These are phyloP conservation scores for Drosophila meridionalis DNA, from an alignment of 2,888 invertebrate genomes.

Conservation along the genomic window DNA sequence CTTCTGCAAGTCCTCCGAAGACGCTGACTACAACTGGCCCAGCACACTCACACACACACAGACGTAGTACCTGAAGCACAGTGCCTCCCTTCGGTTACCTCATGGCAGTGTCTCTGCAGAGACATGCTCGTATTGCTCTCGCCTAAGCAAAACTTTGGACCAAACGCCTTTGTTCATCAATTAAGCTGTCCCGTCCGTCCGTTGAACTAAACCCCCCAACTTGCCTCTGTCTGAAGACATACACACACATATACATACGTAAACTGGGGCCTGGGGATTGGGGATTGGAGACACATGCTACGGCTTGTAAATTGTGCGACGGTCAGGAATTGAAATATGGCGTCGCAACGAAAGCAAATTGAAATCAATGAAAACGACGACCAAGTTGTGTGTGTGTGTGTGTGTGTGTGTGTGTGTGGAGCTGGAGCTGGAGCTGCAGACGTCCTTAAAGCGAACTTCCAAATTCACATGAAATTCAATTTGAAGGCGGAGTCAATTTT, in stretches of 20 bases:
- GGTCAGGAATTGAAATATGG: conserved; percentile 79
- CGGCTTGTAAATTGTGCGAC: conserved; percentile 74
- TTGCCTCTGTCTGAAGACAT: conserved; percentile 20
- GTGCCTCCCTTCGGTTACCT: conserved; percentile 6
- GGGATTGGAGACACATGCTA: conserved; percentile 71
- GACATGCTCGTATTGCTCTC: conserved; percentile 54
- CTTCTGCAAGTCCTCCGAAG: conserved; percentile 73
- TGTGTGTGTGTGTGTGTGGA: conserved; percentile 9
- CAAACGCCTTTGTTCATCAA: conserved; percentile 81
- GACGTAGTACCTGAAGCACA: neutral
- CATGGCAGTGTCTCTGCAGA: conserved; percentile 33
- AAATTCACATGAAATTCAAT: conserved; percentile 20
- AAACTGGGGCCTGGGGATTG: neutral
- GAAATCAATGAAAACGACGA: conserved; percentile 73
- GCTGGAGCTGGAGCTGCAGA: conserved; percentile 8
- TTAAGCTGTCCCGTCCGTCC: conserved; percentile 75
- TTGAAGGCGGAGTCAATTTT: conserved; percentile 27
- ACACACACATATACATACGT: conserved; percentile 15
- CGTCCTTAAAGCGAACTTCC: conserved; percentile 38
- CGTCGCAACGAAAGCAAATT: conserved; percentile 74
- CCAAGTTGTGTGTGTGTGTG: conserved; percentile 25
- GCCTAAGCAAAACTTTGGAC: conserved; percentile 68
- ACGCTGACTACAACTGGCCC: conserved; percentile 42
- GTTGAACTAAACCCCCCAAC: conserved; percentile 28
- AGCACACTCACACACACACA: conserved; percentile 12